Evolutionary conservation across 1,140 invertebrate species (phyloP), one percentile per base, ranked within the genome.

Genomic region (Drosophila rufa): DNA sequence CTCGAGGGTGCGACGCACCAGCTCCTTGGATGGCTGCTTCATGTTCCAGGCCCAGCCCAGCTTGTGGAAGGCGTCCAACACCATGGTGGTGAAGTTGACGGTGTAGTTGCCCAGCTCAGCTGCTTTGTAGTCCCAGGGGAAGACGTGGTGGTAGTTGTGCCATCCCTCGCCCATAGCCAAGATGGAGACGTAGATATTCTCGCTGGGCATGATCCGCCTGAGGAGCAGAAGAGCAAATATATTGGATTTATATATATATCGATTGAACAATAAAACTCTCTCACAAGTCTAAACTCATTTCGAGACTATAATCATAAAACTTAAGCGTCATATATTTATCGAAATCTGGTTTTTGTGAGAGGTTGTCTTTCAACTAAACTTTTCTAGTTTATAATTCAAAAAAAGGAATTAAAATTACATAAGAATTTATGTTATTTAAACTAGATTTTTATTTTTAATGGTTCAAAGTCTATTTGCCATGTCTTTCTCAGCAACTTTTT

Each of bases 61-160:
- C 91, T 97, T 96, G 0, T 96, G 94, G 17, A 96, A 95, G 75
- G 96, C 95, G 92, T 98, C 96, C 82, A 97, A 96, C 91, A 95
- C 95, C 83, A 93, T 92, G 40, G 92, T 92, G 33, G 92, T 93
- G 11, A 92, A 79, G 71, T 93, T 93, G 14, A 92, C 79, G 1
- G 57, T 56, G 57, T 94, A 94, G 56, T 93, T 93, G 15, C 94
- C 94, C 61, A 95, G 84, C 80, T 97, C 96, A 48, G 95, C 95
- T 40, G 96, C 94, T 55, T 94, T 94, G 91, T 96, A 96, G 55
- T 94, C 93, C 93, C 96, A 97, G 1, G 98, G 97, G 92, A 98
- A 98, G 0, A 96, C 95, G 92, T 98, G 98, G 91, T 99, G 98
- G 92, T 98, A 99, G 93, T 98, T 98, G 93, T 98, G 97, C 95